A percentile compares a stretch with the other conserved stretches of the same genome.
These are phyloP conservation scores for Belonocnema kinseyi DNA, from an alignment of 1,140 invertebrate genomes.

Conservation along the genomic window DNA sequence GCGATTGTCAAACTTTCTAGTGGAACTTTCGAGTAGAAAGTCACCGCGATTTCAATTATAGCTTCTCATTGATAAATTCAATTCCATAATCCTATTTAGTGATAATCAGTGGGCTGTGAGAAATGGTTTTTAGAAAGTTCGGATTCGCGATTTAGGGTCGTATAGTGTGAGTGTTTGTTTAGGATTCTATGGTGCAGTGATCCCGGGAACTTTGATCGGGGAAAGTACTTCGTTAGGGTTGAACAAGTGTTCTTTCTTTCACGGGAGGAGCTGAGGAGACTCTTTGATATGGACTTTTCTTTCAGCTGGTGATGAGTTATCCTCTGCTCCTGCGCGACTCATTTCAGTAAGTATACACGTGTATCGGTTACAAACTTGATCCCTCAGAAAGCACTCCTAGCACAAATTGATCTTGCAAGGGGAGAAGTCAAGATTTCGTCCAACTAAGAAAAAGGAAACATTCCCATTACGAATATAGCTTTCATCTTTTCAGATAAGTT, in stretches of 20 bases:
- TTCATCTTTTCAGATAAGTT: too few species aligned
- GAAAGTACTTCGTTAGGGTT: background rate
- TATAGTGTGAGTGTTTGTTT: conserved; percentile 17
- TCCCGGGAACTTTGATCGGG: background rate
- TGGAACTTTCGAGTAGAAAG: background rate
- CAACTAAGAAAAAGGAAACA: too few species aligned
- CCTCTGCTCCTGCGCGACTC: background rate
- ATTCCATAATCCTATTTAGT: background rate
- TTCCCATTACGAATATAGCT: too few species aligned
- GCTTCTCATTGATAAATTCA: background rate
- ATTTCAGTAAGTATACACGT: background rate
- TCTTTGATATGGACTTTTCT: background rate
- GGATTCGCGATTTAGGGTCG: background rate
- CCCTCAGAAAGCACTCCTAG: background rate
- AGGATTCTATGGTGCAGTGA: conserved; percentile 20
- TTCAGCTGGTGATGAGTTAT: conserved; percentile 4
- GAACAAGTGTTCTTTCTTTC: background rate
- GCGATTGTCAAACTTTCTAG: background rate
- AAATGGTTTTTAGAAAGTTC: background rate
- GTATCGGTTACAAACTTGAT: background rate
- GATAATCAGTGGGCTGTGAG: background rate
- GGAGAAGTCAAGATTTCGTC: too few species aligned
- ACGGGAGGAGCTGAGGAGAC: background rate
- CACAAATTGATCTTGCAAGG: too few species aligned
- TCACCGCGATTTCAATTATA: background rate